phyloP scores from a whole-genome alignment of 2,113 vertebrate genomes.

The Oryzias javanicus region DNA sequence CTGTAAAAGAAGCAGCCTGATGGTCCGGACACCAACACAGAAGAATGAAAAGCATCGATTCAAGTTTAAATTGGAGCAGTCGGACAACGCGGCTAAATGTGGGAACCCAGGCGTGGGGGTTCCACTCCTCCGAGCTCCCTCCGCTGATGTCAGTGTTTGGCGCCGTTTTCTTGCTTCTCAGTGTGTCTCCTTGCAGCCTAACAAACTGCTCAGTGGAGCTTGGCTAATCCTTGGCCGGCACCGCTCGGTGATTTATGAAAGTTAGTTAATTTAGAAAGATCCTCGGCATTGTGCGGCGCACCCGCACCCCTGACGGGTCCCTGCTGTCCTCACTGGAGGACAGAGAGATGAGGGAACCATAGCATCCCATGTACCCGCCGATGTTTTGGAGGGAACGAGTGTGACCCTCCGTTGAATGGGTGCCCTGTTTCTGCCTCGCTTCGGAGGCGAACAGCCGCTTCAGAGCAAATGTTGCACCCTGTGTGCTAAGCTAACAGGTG shows the following conservation, averaged over 20 bases:
- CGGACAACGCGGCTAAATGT: conserved; percentile 49
- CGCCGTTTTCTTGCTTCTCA: conserved; percentile 41
- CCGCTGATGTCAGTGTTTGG: conserved; percentile 66
- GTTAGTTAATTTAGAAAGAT: conserved; percentile 71
- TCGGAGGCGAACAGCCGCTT: conserved; percentile 59
- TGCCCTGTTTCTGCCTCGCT: conserved; percentile 52
- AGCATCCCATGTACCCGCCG: conserved; percentile 53
- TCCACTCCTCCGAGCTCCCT: conserved; percentile 42
- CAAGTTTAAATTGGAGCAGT: conserved; percentile 24
- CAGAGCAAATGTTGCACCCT: conserved; percentile 66
- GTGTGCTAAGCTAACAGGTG: conserved; percentile 76
- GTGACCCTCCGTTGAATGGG: conserved; percentile 53
- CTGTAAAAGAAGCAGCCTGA: conserved; percentile 42
- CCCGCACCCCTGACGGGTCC: conserved; percentile 36
- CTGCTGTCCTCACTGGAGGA: conserved; percentile 32
- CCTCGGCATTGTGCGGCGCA: conserved; percentile 42
- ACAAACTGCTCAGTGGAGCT: conserved; percentile 72
- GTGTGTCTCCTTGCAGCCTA: conserved; percentile 63
- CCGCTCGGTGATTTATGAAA: conserved; percentile 70
- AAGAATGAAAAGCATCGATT: conserved; percentile 28
- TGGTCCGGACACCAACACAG: conserved; percentile 33
- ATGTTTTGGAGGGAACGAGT: conserved; percentile 43
- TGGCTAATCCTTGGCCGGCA: conserved; percentile 69
- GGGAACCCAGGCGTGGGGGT: conserved; percentile 35
- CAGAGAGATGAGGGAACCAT: conserved; percentile 36